Evolutionary conservation across 2,113 vertebrate genomes (phyloP), one percentile per base, ranked within the genome.

Genomic region (Oryzias celebensis): DNA sequence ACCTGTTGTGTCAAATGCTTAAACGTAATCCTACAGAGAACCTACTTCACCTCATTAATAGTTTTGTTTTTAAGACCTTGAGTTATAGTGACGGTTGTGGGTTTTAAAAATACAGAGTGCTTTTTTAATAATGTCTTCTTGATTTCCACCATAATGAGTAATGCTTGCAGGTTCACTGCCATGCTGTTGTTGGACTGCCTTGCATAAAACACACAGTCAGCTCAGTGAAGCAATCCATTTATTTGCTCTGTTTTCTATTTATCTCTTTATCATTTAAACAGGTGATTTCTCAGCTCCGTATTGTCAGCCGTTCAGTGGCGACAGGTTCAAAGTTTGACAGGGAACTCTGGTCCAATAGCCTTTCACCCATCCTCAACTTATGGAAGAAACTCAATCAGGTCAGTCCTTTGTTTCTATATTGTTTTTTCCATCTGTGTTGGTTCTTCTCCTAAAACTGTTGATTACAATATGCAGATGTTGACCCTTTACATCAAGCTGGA

Each of bases 341-440:
- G 85, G 96, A 99, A 87, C 89, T 98, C 65, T 99, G 97, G 97
- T 94, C 94, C 7, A 92, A 91, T 70, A 95, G 96, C 56, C 93
- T 98, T 56, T 98, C 96, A 58, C 97, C 97, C 43, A 79, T 99
- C 58, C 96, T 98, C 71, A 95, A 91, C 78, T 87, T 98, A 14
- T 99, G 97, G 97, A 99, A 97, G 89, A 98, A 96, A 80, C 92
- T 98, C 67, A 98, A 98, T 78, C 95, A 98, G 96, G 97, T 98
- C 77, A 70, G 90, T 73, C 36, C 36, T 36, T 36, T 46, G 0
- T 31, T 2, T 65, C 68, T 53, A 7, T 28, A 16, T 46, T 0
- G 28, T 58, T 52, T 3, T 72, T 51, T 36, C 48, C 5, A 45
- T 0, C 58, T 62, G 31, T 36, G 0, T 3, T 23, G 17, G 10